phyloP scores from a whole-genome alignment of 2,888 invertebrate genomes.

The Linnaemya tessellans region DNA sequence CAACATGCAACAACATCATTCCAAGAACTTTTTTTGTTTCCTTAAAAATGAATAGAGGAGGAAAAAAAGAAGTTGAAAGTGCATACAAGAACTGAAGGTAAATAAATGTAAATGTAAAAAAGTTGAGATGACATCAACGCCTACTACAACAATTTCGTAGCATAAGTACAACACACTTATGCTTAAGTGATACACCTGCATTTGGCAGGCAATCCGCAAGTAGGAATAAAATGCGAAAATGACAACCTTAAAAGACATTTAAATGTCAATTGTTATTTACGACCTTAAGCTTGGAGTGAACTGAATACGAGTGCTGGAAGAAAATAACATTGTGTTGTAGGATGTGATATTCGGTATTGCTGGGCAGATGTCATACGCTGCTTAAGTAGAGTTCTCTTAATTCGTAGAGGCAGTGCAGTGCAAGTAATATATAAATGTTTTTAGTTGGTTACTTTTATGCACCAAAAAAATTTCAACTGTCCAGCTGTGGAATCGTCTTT shows the following conservation, averaged over 20 bases:
- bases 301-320: constrained; percentile 21
- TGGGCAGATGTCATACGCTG: too few species aligned
- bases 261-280: constrained; percentile 34
- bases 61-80: constrained; percentile 37
- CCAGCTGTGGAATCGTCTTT: too few species aligned
- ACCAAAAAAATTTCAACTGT: too few species aligned
- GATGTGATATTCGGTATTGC: too few species aligned
- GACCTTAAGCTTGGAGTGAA: constrained; percentile 50
- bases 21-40: constrained; percentile 22
- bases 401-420: too few species aligned
- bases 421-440: too few species aligned
- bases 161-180: background rate
- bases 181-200: background rate
- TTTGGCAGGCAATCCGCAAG: constrained; percentile 1
- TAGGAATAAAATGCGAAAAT: constrained; percentile 25
- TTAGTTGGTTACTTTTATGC: too few species aligned
- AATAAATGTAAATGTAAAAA: constrained; percentile 45
- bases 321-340: background rate
- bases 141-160: constrained; percentile 32
- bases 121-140: constrained; percentile 67
- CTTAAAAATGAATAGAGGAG: background rate
- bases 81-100: constrained; percentile 52
- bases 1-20: constrained; percentile 8
- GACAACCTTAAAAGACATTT: constrained; percentile 46
- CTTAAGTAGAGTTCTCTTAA: too few species aligned